A percentile compares a stretch with the other conserved stretches of the same genome.
Evolutionary conservation across 2,113 vertebrate genomes (phyloP).

Genomic region (Chloropsis cyanopogon): DNA sequence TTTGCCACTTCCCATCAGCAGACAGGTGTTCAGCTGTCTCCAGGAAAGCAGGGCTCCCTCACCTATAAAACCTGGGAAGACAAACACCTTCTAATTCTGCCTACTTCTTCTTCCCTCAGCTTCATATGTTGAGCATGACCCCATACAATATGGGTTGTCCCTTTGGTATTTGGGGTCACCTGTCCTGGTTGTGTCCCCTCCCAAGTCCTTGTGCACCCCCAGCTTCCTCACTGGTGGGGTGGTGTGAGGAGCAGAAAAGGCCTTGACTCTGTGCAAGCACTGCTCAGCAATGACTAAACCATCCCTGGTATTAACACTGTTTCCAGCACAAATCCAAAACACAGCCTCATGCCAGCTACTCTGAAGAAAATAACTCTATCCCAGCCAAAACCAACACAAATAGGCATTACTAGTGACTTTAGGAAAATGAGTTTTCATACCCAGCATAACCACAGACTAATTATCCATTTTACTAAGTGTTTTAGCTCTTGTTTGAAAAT

Average conservation of each 20-base stretch:
- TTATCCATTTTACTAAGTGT: background rate
- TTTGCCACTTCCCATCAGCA: background rate
- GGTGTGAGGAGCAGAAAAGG: background rate
- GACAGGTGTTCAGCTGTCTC: background rate
- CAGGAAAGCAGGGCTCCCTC: background rate
- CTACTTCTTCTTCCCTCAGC: background rate
- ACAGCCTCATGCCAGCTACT: background rate
- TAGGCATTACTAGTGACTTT: background rate
- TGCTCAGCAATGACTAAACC: background rate
- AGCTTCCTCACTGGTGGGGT: rapidly evolving
- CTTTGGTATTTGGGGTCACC: background rate
- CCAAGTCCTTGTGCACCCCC: rapidly evolving
- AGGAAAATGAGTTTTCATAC: background rate
- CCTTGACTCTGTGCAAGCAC: background rate
- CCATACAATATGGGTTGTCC: background rate
- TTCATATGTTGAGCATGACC: background rate
- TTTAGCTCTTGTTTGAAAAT: background rate
- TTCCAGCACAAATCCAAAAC: background rate
- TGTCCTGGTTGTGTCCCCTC: background rate
- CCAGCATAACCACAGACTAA: background rate
- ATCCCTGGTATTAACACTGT: background rate
- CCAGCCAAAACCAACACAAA: background rate
- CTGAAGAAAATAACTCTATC: background rate
- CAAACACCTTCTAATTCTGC: rapidly evolving
- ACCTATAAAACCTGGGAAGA: background rate